phyloP scores from a whole-genome alignment of 1,140 invertebrate species.

The Megalonaias nervosa region DNA sequence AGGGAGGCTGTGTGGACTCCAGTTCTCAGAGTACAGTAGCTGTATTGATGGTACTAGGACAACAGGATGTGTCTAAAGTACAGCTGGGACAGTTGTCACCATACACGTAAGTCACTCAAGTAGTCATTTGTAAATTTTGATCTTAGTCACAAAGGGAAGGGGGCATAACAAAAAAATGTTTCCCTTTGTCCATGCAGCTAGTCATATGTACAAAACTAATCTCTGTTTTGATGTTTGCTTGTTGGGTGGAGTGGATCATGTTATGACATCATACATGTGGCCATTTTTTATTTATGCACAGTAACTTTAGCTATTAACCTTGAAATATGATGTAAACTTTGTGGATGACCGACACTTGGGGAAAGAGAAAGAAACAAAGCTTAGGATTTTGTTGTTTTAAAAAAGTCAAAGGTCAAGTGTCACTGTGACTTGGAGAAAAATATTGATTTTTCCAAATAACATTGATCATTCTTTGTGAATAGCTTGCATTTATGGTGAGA shows the following conservation, averaged over 20 bases:
- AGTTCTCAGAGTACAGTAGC: slow-evolving; percentile 88
- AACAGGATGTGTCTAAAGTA: slow-evolving; percentile 96
- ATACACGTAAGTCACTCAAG: slow-evolving; percentile 75
- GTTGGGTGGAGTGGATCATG: background rate
- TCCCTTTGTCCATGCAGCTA: background rate
- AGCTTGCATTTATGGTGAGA: too few relatives aligned
- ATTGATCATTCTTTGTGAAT: too few relatives aligned
- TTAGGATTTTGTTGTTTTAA: too few relatives aligned
- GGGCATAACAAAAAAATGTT: background rate
- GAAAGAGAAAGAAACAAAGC: too few relatives aligned
- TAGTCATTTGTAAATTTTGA: too few relatives aligned
- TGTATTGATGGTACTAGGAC: slow-evolving; percentile 93
- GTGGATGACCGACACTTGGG: too few relatives aligned
- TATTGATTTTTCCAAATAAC: too few relatives aligned
- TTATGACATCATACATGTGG: background rate
- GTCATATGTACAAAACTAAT: too few relatives aligned
- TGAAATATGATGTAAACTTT: too few relatives aligned
- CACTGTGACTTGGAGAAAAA: too few relatives aligned
- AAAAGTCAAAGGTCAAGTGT: too few relatives aligned
- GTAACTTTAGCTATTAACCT: background rate
- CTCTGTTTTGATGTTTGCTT: background rate
- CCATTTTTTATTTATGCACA: background rate
- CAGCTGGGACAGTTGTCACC: slow-evolving; percentile 81
- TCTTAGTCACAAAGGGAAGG: background rate
- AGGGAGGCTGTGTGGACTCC: slow-evolving; percentile 94